phyloP scores from a whole-genome alignment of 2,113 vertebrate species.

The Tympanuchus pallidicinctus region DNA sequence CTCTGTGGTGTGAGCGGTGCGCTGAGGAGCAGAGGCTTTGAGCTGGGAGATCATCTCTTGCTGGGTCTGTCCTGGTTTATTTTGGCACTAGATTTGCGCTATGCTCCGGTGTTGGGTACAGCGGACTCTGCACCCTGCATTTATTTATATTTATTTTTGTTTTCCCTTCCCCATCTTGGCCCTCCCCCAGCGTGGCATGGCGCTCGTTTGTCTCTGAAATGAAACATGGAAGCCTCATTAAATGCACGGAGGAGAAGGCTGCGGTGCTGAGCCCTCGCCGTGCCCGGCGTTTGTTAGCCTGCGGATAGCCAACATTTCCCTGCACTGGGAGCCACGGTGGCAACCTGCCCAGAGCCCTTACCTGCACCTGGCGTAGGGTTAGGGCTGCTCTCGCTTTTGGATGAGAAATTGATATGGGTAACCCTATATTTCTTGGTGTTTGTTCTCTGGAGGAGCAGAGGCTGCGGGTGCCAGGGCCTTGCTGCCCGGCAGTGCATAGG shows the following conservation, averaged over 20 bases:
- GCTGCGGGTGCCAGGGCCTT: background rate
- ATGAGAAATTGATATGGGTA: fast-evolving
- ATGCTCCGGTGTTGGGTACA: slow-evolving; percentile 15
- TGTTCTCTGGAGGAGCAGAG: background rate
- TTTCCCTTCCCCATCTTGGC: slow-evolving; percentile 26
- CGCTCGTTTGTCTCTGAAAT: slow-evolving; percentile 71
- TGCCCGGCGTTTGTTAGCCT: slow-evolving; percentile 17
- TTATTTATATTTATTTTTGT: no score
- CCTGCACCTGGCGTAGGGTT: background rate
- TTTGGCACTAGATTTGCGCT: slow-evolving; percentile 1
- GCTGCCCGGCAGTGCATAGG: background rate
- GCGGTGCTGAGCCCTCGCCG: slow-evolving; percentile 3
- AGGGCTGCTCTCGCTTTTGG: slow-evolving; percentile 11
- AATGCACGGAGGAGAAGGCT: slow-evolving; percentile 42
- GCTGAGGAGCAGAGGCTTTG: background rate
- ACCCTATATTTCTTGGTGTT: fast-evolving
- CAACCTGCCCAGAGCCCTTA: background rate
- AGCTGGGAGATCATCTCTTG: background rate
- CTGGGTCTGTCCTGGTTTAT: slow-evolving; percentile 21
- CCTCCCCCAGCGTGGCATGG: slow-evolving; percentile 44
- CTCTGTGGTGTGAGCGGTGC: background rate
- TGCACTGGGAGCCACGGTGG: background rate
- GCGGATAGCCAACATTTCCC: background rate
- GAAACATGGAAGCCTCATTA: slow-evolving; percentile 74
- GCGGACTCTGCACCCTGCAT: slow-evolving; percentile 5